Base-by-base conservation (phyloP, 2,888 invertebrate species). In the Eristalis pertinax region DNA sequence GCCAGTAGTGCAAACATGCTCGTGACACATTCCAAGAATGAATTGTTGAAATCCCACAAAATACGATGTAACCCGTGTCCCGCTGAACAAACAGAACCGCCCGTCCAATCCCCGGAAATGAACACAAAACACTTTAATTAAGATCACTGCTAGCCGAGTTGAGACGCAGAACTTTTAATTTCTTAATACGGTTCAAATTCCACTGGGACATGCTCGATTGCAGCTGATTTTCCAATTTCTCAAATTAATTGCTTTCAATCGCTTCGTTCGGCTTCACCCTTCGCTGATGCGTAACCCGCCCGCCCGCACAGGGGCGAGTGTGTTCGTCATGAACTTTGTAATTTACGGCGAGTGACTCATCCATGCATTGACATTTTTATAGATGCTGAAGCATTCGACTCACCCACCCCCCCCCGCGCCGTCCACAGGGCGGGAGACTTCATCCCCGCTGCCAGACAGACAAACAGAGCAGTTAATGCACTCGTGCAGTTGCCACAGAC, bases 191-290 rank as follows among this genome's bases (percentile, higher is more conserved):
- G 60, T 68, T 84, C 38, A 64, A 84, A 80, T 76, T 87, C 79
- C 67, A 29, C 60, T 38, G 75, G 76, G 76, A 79, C 26, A 67
- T 67, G 41, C 64, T 84, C 75, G 87, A 64, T 70, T 73, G 76
- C 13, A 79, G 78, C 84, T 87, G 87, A 87, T 87, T 87, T 84
- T 76, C 84, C 87, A 86, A 83, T 86, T 78, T 78, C 74, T 75
- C 74, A 87, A 84, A 80, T 84, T 87, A 87, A 87, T 87, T 80
- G 84, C 82, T 86, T 78, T 70, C 75, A 79, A 75, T 35, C 65
- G 43, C 65, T 38, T 35, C 65, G 60, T 62, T 62, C 26, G 26
- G 22, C 19, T 29, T 32, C 56, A 11, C 22, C 22, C 13, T 35
- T 41, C 65, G 62, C 11, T n/a, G 43, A 19, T 50, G 43, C 38